Base-by-base conservation (phyloP, 2,113 vertebrate genomes). In the Heterocephalus glaber region DNA sequence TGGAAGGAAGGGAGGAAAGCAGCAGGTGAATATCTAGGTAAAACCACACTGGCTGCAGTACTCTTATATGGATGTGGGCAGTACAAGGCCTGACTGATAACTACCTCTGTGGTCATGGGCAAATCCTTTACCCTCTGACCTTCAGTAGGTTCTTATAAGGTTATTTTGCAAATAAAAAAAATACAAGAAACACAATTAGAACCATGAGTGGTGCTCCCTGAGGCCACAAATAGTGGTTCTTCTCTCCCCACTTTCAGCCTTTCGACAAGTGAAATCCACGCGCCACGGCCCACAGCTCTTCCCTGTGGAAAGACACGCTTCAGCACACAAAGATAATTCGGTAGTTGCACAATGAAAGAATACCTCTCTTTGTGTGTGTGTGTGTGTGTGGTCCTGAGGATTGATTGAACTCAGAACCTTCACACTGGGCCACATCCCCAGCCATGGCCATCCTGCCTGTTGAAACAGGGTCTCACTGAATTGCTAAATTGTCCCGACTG, bases 161-260 rank as follows among this genome's bases (percentile, higher is more conserved):
- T 83, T 83, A 30, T 84, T 92, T 86, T 70, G 9, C 63, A 66
- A 89, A n/a, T 72, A 56, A 90, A 66, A n/a, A 77, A 47, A 35
- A n/a, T 3, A 4, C 26, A 68, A 5, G 22, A 38, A 41, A 4
- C 61, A 26, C 28, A 41, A 1, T 86, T 26, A 65, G 83, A 84
- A 19, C 52, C 49, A 47, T 60, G 33, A 49, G 19, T 44, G 30
- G 17, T 35, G 6, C 38, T 0, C 3, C 0, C 0, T 17, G 17
- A 6, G 17, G 60, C 58, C 35, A 47, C 58, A 26, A 0, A 0
- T 2, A 17, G 6, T 10, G 1, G 5, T 65, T 86, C n/a, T 33
- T 86, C 28, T 49, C 47, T 82, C 17, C 68, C n/a, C 16, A 7
- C 38, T 30, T 2, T 74, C 72, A 5, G 3, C 41, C 28, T 56